Evolutionary conservation across 2,888 invertebrate genomes (phyloP), one percentile per base, ranked within the genome.

Genomic region (Sarcophaga subvicina): DNA sequence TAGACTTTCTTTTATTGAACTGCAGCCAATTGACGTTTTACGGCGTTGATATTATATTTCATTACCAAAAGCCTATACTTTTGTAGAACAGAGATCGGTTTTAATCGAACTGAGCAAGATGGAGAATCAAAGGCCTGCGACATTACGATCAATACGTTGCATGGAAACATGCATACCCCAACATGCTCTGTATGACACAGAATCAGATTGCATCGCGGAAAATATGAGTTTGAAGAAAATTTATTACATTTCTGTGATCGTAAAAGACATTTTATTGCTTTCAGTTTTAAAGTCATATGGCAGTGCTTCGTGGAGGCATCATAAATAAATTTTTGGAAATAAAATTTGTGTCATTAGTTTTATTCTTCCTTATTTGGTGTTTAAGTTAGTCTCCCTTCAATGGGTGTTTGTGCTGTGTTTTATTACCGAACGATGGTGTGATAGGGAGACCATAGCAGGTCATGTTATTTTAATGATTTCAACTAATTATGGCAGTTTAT

Each of bases 251-350:
- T 66, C 37, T 54, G 27, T 70, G 49, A 70, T 63, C 67, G 70
- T 85, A 75, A 85, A 85, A 81, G 49, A 63, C 2, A 72, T 82
- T 82, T 79, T 82, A 79, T 82, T 25, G 78, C 60, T 78, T 78
- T 70, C 8, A 59, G 22, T 59, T 66, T 59, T 47, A 67, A 66
- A 77, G 14, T 37, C 20, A 62, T 54, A 12, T 27, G 10, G 63
- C 49, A 54, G 64, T 14, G 17, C n/a, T n/a, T 22, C 54, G 12
- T 64, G 27, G 12, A 76, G 66, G 20, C 25, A 72, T 72, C 67
- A 69, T 66, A 72, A 66, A 80, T 49, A 20, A 47, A 49, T 20
- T 17, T 20, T 17, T 45, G 60, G 10, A 67, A 60, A 66, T 60
- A 49, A 62, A 60, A 67, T 69, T 22, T 25, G n/a, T 22, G 64